phyloP scores from a whole-genome alignment of 2,113 vertebrate genomes.

The Electrona antarctica region DNA sequence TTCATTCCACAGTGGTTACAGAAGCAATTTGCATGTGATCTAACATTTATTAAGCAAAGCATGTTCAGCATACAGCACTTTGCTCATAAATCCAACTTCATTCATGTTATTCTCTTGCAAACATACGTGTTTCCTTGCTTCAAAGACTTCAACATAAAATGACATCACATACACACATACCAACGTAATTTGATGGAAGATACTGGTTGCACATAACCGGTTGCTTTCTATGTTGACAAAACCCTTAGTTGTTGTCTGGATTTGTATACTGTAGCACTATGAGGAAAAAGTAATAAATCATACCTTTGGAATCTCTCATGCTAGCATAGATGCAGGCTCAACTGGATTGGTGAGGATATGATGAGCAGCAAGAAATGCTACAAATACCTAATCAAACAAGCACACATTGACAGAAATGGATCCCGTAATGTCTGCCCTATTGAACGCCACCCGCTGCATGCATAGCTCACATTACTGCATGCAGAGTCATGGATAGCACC shows the following conservation, averaged over 20 bases:
- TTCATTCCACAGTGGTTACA: no score
- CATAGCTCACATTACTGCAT: slow-evolving; percentile 40
- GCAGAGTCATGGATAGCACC: slow-evolving; percentile 5
- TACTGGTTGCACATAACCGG: slow-evolving; percentile 18
- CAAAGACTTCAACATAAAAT: not conserved
- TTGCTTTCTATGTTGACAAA: slow-evolving; percentile 19
- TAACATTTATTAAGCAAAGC: not conserved
- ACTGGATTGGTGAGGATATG: slow-evolving; percentile 46
- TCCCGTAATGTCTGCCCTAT: not conserved
- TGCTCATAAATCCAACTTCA: not conserved
- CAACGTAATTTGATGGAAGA: slow-evolving; percentile 6
- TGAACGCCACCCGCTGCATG: slow-evolving; percentile 23
- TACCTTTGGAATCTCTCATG: slow-evolving; percentile 10
- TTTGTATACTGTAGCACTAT: not conserved
- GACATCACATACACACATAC: slow-evolving; percentile 5
- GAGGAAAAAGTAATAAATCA: not conserved
- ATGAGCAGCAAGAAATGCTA: slow-evolving; percentile 19
- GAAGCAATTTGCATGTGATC: not conserved
- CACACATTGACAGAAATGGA: not conserved
- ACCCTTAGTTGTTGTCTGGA: not conserved
- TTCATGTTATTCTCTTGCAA: not conserved
- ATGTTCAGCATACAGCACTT: not conserved
- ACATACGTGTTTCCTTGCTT: not conserved
- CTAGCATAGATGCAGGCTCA: slow-evolving; percentile 14
- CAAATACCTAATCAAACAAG: slow-evolving; percentile 28